Evolutionary conservation across 2,888 invertebrate genomes (phyloP).

Genomic region (Aleiodes alternator): DNA sequence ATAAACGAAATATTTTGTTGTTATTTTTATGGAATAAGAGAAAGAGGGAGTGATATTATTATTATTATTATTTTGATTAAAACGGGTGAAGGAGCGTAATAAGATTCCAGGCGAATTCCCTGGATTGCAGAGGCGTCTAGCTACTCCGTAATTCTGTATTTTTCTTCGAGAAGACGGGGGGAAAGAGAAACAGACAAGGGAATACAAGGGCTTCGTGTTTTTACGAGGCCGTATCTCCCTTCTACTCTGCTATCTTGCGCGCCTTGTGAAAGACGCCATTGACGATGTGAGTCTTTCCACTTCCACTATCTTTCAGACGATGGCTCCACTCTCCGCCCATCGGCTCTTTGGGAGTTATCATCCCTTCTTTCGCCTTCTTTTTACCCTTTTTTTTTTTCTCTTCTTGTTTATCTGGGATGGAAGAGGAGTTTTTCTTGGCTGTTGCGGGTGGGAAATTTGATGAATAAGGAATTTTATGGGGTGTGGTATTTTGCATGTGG

Average conservation of each 20-base stretch:
- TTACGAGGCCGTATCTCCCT: slow-evolving; percentile 72
- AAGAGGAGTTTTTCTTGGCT: no score
- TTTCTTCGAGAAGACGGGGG: slow-evolving; percentile 66
- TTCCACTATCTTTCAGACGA: slow-evolving; percentile 47
- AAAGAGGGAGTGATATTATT: neutral
- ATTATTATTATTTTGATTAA: slow-evolving; percentile 23
- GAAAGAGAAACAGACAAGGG: slow-evolving; percentile 5
- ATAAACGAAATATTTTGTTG: no score
- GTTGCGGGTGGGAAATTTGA: no score
- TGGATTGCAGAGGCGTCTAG: slow-evolving; percentile 53
- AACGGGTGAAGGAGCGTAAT: slow-evolving; percentile 2
- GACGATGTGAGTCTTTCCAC: slow-evolving; percentile 51
- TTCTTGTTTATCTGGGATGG: neutral
- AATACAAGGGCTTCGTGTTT: slow-evolving; percentile 62
- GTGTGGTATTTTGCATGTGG: no score
- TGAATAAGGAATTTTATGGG: no score
- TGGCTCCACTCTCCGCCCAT: slow-evolving; percentile 49
- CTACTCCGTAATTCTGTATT: slow-evolving; percentile 72
- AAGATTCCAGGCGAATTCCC: slow-evolving; percentile 43
- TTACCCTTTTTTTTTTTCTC: slow-evolving; percentile 47
- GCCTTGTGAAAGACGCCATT: slow-evolving; percentile 38
- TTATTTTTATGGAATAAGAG: no score
- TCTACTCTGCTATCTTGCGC: slow-evolving; percentile 41
- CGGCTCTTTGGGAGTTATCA: slow-evolving; percentile 46
- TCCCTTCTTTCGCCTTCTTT: slow-evolving; percentile 46